Base-by-base conservation (phyloP, 1,140 invertebrate genomes). In the Eueides isabella region DNA sequence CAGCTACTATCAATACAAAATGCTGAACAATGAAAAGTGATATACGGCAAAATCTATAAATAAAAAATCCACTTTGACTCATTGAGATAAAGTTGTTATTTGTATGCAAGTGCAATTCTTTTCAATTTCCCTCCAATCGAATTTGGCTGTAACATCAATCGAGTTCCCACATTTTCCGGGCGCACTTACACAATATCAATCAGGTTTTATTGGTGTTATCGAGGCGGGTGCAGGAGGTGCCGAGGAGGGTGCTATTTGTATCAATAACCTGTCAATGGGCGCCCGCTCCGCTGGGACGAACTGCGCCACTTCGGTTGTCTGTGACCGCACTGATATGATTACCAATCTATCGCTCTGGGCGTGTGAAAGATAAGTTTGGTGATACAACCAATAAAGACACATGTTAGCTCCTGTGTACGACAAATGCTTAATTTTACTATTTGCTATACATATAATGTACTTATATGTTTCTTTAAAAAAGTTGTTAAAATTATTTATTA, bases 161-260 rank as follows among this genome's bases (percentile, higher is more conserved):
- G 85, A 88, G 89, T 93, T 93, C 90, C 91, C 91, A 92, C 91
- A 92, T 93, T 93, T 93, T 88, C 91, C 89, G 85, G 77, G 86
- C 82, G 88, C 91, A 93, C 91, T 92, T 93, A 92, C 91, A 93
- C 91, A 93, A 92, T 93, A 93, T 93, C 91, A 93, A 93, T 93
- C 91, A 92, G 89, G 88, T 93, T 93, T 93, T 93, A 93, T 93
- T 93, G 91, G 89, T 91, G 90, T 90, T 90, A 87, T 87, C 85
- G 87, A 87, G 81, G 80, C 80, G 80, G 83, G 73, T 74, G 76
- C 74, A 78, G 65, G 77, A 73, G 78, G 75, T 72, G 82, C 80
- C 85, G 78, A 75, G 73, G 78, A 75, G 76, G 75, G 84, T 55
- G 82, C 87, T 91, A 92, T 92, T 92, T 92, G 91, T 92, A 92